Evolutionary conservation across 2,888 invertebrate species (phyloP).

Genomic region (Yponomeuta malinellus): DNA sequence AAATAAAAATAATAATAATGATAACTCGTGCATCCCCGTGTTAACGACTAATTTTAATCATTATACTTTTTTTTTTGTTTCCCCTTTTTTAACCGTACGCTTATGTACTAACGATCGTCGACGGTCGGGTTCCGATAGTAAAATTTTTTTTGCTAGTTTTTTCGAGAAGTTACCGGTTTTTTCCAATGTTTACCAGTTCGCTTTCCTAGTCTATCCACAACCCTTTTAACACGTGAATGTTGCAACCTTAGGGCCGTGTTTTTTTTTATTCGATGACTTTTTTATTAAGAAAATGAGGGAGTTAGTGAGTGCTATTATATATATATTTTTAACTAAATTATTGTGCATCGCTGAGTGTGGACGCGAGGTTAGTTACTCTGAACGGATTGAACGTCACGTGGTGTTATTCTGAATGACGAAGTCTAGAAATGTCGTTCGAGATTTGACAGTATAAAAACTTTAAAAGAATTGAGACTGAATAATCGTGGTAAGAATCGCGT

Average conservation of each 20-base stretch:
- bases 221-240: slow-evolving; percentile 54
- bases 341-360: slow-evolving; percentile 70
- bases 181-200: slow-evolving; percentile 30
- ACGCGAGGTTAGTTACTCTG: slow-evolving; percentile 39
- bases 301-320: slow-evolving; percentile 38
- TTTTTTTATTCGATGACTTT: slow-evolving; percentile 33
- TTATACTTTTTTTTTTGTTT: slow-evolving; percentile 27
- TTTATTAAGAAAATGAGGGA: slow-evolving; percentile 51
- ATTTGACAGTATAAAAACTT: neutral
- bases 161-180: slow-evolving; percentile 27
- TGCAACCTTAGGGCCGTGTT: slow-evolving; percentile 59
- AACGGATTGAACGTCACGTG: neutral
- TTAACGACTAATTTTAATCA: slow-evolving; percentile 34
- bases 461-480: no score
- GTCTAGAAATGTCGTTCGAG: neutral
- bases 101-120: slow-evolving; percentile 62
- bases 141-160: neutral
- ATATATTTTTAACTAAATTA: slow-evolving; percentile 35
- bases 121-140: slow-evolving; percentile 39
- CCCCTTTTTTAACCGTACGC: slow-evolving; percentile 57
- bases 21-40: slow-evolving; percentile 71
- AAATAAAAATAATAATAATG: slow-evolving; percentile 23
- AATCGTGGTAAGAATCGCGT: no score
- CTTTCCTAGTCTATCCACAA: slow-evolving; percentile 68
- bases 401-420: neutral